Evolutionary conservation across 1,140 invertebrate genomes (phyloP).

Genomic region (Drosophila lacertosa): DNA sequence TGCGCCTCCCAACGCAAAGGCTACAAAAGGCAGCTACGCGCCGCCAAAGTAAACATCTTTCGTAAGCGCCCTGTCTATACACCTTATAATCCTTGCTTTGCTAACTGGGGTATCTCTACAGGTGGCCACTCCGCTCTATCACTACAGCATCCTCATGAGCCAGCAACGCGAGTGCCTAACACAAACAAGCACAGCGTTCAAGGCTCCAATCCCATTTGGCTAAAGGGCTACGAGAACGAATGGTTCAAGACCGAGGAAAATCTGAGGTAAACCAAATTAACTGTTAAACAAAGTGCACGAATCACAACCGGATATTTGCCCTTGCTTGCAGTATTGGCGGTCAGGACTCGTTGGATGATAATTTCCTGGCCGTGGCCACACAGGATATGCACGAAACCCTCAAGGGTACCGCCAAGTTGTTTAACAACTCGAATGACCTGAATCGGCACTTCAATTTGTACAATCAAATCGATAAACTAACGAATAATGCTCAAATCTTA

Average conservation of each 20-base stretch:
- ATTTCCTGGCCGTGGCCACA: slow-evolving; percentile 84
- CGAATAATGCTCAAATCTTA: slow-evolving; percentile 85
- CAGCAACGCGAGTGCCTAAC: slow-evolving; percentile 91
- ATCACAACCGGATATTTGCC: no score
- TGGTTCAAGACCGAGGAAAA: slow-evolving; percentile 96
- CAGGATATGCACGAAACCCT: slow-evolving; percentile 78
- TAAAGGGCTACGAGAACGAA: slow-evolving; percentile 96
- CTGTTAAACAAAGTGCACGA: neutral
- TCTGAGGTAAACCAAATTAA: slow-evolving; percentile 86
- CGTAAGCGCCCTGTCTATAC: slow-evolving; percentile 87
- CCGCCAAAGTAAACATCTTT: slow-evolving; percentile 96
- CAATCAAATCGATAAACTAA: slow-evolving; percentile 87
- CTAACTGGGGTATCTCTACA: neutral
- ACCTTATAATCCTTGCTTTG: neutral
- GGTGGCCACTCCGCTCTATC: slow-evolving; percentile 71
- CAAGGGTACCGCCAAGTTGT: slow-evolving; percentile 78
- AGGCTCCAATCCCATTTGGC: slow-evolving; percentile 97
- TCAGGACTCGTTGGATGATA: slow-evolving; percentile 94
- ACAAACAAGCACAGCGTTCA: slow-evolving; percentile 97
- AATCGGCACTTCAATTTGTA: slow-evolving; percentile 88
- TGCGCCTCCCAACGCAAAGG: slow-evolving; percentile 93
- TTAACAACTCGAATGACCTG: slow-evolving; percentile 85
- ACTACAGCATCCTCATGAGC: slow-evolving; percentile 58
- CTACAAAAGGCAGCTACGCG: slow-evolving; percentile 94
- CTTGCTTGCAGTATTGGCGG: slow-evolving; percentile 86